A percentile compares a stretch with the other conserved stretches of the same genome.
phyloP scores from a whole-genome alignment of 2,113 vertebrate species.

The Columba livia region DNA sequence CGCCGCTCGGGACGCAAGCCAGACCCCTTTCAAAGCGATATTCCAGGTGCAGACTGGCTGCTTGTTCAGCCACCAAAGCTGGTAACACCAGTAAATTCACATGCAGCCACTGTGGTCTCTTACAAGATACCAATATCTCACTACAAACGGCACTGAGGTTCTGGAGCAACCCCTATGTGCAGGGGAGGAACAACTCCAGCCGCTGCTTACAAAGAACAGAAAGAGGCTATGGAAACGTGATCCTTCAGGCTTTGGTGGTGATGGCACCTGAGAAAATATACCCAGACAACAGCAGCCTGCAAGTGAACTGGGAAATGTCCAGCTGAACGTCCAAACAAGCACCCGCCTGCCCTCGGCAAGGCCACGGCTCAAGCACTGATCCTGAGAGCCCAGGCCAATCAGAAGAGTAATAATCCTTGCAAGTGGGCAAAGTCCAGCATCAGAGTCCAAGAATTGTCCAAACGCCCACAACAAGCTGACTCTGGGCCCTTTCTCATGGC shows the following conservation, averaged over 20 bases:
- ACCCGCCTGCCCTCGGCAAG: background rate
- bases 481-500: background rate
- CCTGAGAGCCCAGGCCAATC: background rate
- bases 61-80: background rate
- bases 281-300: background rate
- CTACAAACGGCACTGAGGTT: background rate
- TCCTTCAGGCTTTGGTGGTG: background rate
- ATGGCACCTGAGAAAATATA: background rate
- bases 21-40: background rate
- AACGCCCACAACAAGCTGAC: background rate
- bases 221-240: background rate
- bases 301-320: background rate
- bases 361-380: background rate
- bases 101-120: background rate
- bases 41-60: background rate
- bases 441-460: background rate
- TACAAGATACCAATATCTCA: background rate
- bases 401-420: background rate
- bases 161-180: too few relatives aligned
- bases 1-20: fast-evolving
- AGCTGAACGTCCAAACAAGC: background rate
- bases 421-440: background rate
- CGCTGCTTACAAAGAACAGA: background rate
- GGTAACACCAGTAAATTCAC: background rate
- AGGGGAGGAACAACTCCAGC: background rate